Conservation (phyloP, 2,888 invertebrate genomes). For the Dioctria rufipes region DNA sequence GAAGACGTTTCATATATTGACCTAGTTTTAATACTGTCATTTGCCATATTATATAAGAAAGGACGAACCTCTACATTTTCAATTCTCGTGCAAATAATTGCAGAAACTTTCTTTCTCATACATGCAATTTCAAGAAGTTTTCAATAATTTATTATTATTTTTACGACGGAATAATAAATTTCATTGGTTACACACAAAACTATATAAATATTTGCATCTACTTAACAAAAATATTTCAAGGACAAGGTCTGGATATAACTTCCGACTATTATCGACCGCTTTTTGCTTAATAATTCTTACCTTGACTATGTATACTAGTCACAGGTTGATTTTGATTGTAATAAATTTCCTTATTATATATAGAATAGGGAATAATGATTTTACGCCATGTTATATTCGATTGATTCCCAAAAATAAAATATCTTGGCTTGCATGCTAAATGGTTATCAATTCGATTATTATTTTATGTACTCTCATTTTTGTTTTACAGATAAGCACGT, state of each 20-base stretch:
- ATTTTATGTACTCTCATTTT: conserved; percentile 5
- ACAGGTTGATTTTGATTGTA: background rate
- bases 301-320: background rate
- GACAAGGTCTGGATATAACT: background rate
- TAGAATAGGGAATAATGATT: conserved; percentile 11
- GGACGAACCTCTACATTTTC: too few species aligned
- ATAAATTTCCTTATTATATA: background rate
- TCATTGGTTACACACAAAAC: too few species aligned
- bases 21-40: conserved; percentile 15
- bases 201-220: too few species aligned
- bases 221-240: background rate
- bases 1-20: conserved; percentile 23
- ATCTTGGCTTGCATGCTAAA: conserved; percentile 12
- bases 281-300: conserved; percentile 1
- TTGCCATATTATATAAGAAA: too few species aligned
- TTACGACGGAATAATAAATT: too few species aligned
- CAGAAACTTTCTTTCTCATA: too few species aligned
- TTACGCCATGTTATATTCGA: conserved; percentile 30
- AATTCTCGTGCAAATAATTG: too few species aligned
- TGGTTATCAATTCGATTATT: conserved; percentile 14
- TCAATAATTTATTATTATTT: too few species aligned
- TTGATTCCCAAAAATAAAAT: conserved; percentile 26
- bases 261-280: conserved; percentile 8
- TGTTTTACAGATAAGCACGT: conserved; percentile 72
- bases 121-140: too few species aligned